These are phyloP conservation scores for Tetragnatha versicolor DNA, from an alignment of 1,140 invertebrate genomes.

Conservation along the genomic window DNA sequence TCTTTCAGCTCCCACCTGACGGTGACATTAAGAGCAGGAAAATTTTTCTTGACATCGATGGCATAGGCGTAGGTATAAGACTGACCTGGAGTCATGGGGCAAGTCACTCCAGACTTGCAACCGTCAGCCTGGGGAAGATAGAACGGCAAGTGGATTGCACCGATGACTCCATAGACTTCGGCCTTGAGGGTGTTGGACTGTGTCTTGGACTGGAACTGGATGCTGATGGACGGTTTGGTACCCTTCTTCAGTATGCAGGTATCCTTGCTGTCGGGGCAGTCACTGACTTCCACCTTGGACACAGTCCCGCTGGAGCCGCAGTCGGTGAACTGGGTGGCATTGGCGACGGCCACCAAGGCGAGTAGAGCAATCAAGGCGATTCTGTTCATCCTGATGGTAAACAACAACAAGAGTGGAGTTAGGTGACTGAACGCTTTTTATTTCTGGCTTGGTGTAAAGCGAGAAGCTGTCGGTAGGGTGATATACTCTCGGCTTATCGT, in stretches of 20 bases:
- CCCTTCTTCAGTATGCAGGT: slow-evolving; percentile 2
- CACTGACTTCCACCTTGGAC: neutral
- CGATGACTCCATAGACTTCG: slow-evolving; percentile 70
- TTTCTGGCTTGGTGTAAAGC: no score
- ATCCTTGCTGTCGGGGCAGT: neutral
- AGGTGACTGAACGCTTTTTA: no score
- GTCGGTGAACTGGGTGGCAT: neutral
- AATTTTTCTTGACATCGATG: slow-evolving; percentile 70
- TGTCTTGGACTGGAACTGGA: neutral
- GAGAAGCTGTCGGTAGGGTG: no score
- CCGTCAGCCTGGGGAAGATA: slow-evolving; percentile 72
- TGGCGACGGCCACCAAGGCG: neutral
- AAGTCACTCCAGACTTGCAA: slow-evolving; percentile 73
- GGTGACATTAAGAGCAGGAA: slow-evolving; percentile 71
- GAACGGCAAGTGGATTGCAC: slow-evolving; percentile 75
- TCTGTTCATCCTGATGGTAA: neutral
- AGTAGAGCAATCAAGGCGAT: neutral
- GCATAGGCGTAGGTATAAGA: slow-evolving; percentile 70
- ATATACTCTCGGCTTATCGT: no score
- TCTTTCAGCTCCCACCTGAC: slow-evolving; percentile 77
- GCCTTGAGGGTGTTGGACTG: neutral
- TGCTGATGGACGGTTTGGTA: neutral
- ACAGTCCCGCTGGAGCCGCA: slow-evolving; percentile 13
- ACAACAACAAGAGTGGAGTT: neutral
- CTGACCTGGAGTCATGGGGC: slow-evolving; percentile 71